These are phyloP conservation scores for Melanotaenia nigrans DNA, from an alignment of 2,797 vertebrate genomes.

Conservation along the genomic window DNA sequence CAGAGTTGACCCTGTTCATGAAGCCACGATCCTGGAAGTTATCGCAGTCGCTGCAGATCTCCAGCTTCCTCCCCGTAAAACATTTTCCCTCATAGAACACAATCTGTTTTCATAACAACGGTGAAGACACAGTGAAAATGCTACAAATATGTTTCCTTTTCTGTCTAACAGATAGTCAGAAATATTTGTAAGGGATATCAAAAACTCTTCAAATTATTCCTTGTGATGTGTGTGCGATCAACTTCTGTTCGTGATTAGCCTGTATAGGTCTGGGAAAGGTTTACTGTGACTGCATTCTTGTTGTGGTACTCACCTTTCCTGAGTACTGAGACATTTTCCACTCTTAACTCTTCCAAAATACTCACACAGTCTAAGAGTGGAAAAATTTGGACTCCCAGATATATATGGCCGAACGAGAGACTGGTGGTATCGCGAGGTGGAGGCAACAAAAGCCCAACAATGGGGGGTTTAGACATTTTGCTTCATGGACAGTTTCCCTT, in stretches of 20 bases:
- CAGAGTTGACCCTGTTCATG: slow-evolving; percentile 91
- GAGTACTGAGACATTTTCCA: slow-evolving; percentile 89
- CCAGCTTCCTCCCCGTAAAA: slow-evolving; percentile 92
- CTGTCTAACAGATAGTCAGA: not conserved
- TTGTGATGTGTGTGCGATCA: slow-evolving; percentile 20
- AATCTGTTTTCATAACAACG: slow-evolving; percentile 79
- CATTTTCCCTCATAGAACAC: slow-evolving; percentile 91
- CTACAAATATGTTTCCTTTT: not conserved
- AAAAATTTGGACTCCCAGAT: slow-evolving; percentile 75
- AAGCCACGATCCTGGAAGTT: slow-evolving; percentile 94
- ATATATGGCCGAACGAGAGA: slow-evolving; percentile 78
- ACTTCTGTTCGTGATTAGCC: slow-evolving; percentile 31
- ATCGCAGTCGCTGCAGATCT: slow-evolving; percentile 88
- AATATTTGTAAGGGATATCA: not conserved
- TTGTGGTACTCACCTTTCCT: slow-evolving; percentile 88
- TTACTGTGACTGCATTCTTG: slow-evolving; percentile 21
- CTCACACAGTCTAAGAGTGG: slow-evolving; percentile 70
- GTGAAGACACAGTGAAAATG: slow-evolving; percentile 1
- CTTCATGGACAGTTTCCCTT: slow-evolving; percentile 86
- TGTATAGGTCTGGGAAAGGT: slow-evolving; percentile 12
- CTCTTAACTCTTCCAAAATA: slow-evolving; percentile 70
- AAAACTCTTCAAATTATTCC: not conserved
- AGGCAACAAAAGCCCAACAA: slow-evolving; percentile 81
- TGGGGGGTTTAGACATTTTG: slow-evolving; percentile 84
- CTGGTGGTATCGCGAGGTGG: slow-evolving; percentile 56